phyloP scores from a whole-genome alignment of 2,113 vertebrate genomes.

The Leptocoma aspasia region DNA sequence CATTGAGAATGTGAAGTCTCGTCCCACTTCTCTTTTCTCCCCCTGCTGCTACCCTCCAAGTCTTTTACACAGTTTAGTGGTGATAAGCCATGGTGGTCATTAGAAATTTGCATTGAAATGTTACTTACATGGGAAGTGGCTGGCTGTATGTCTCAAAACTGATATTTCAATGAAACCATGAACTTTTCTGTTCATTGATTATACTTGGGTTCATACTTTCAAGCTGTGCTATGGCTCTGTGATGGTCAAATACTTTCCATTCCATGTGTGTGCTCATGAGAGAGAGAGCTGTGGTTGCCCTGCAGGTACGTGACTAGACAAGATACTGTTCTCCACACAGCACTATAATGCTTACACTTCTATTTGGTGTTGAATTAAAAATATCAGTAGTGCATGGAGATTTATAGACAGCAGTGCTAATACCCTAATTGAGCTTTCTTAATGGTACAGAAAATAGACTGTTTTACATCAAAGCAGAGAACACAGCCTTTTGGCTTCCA shows the following conservation, averaged over 20 bases:
- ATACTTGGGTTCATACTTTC: neutral
- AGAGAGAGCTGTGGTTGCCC: neutral
- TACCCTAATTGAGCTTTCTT: neutral
- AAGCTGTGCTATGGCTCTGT: neutral
- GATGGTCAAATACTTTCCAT: neutral
- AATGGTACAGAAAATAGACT: neutral
- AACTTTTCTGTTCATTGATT: neutral
- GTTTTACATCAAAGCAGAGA: neutral
- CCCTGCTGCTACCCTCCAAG: neutral
- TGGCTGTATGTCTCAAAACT: neutral
- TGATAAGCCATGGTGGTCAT: neutral
- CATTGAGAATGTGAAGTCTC: neutral
- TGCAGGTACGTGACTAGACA: neutral
- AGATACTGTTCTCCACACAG: neutral
- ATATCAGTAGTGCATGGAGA: neutral
- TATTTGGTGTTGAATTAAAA: neutral
- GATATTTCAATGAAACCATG: neutral
- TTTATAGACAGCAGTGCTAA: neutral
- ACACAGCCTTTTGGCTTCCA: neutral
- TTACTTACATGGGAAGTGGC: neutral
- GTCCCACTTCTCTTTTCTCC: constrained; percentile 30
- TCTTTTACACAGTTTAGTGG: neutral
- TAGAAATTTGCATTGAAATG: constrained; percentile 5
- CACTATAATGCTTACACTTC: neutral
- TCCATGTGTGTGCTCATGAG: neutral